A percentile compares a stretch with the other conserved stretches of the same genome.
Evolutionary conservation across 2,888 invertebrate species (phyloP).

Genomic region (Coelogynopora nodosa): DNA sequence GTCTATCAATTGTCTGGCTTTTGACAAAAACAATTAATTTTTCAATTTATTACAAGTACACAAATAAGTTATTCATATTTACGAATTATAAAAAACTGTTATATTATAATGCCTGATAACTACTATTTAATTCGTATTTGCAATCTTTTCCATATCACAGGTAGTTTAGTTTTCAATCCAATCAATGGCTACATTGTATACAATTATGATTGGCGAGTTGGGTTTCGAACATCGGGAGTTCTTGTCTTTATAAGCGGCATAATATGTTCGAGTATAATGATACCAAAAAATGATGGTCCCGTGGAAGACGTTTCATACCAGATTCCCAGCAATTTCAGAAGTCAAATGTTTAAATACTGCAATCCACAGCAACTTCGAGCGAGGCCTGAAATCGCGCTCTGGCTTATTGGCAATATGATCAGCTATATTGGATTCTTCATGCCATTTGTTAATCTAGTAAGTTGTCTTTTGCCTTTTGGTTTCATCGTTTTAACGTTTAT

Average conservation of each 20-base stretch:
- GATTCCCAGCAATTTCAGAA: not conserved
- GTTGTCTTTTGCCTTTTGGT: no score
- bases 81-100: no score
- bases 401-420: slow-evolving; percentile 52
- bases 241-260: slow-evolving; percentile 50
- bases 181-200: slow-evolving; percentile 51
- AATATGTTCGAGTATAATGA: slow-evolving; percentile 51
- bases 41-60: no score
- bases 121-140: no score
- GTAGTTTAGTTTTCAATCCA: slow-evolving; percentile 52
- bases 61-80: no score
- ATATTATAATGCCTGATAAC: no score
- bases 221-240: slow-evolving; percentile 50
- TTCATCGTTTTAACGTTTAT: no score
- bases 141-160: no score
- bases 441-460: slow-evolving; percentile 53
- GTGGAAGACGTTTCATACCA: not conserved
- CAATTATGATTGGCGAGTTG: slow-evolving; percentile 51
- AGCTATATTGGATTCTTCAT: slow-evolving; percentile 53
- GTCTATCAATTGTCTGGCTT: no score
- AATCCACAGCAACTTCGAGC: slow-evolving; percentile 48
- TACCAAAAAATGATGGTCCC: slow-evolving; percentile 48
- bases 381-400: slow-evolving; percentile 52
- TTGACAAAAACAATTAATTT: no score
- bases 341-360: slow-evolving; percentile 48